These are phyloP conservation scores for Allacma fusca DNA, from an alignment of 2,888 invertebrate genomes.

Conservation along the genomic window DNA sequence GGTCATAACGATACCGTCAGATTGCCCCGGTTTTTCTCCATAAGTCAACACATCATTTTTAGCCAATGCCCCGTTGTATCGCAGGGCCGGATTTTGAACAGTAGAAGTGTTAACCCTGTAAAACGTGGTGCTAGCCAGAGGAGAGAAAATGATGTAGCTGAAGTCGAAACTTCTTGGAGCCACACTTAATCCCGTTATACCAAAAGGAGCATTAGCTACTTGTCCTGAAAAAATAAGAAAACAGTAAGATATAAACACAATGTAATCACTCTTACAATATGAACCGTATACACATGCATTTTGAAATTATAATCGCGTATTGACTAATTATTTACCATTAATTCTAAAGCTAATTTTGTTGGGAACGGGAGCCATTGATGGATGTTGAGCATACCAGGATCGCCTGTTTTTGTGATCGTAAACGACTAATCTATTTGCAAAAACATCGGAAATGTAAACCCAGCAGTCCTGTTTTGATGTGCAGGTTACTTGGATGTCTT, in stretches of 20 bases:
- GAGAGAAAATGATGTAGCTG: neutral
- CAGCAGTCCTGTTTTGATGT: slow-evolving; percentile 35
- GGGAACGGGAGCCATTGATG: slow-evolving; percentile 44
- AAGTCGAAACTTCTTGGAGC: neutral
- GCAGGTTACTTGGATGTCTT: slow-evolving; percentile 49
- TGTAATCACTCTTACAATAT: neutral
- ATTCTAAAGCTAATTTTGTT: slow-evolving; percentile 32
- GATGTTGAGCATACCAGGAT: slow-evolving; percentile 45
- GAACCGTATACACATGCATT: neutral
- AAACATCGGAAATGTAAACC: slow-evolving; percentile 47
- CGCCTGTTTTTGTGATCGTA: slow-evolving; percentile 27
- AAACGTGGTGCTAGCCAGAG: neutral
- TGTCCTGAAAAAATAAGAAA: no score
- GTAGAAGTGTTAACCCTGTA: neutral
- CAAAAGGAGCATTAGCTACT: neutral
- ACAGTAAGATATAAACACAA: no score
- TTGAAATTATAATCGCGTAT: neutral
- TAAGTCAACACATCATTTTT: no score
- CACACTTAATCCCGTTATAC: neutral
- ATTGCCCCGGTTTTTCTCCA: no score
- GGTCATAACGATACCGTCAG: neutral
- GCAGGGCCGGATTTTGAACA: no score
- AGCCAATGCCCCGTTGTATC: no score
- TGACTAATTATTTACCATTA: slow-evolving; percentile 37
- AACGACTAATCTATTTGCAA: slow-evolving; percentile 70